Evolutionary conservation across 1,140 invertebrate genomes (phyloP), one percentile per base, ranked within the genome.

Genomic region (Brachionus rotundiformis): DNA sequence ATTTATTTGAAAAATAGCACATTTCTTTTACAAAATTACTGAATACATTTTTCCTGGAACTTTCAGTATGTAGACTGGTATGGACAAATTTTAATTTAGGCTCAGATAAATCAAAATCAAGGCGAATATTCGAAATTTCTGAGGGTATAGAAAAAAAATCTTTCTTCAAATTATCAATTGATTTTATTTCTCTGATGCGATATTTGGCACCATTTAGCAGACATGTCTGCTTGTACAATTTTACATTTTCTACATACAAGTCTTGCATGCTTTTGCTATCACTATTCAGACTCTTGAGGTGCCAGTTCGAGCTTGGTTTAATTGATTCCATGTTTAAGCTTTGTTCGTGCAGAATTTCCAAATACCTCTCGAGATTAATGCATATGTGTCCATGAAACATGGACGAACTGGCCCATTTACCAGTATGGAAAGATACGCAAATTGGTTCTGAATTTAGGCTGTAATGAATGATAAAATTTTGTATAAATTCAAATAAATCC

Each of bases 201-300:
- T 73, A 73, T 13, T 73, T 73, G 10, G 39, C 33, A 11, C 25
- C 36, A 5, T 44, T 13, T 6, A 39, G 7, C 23, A 73, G 4
- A 44, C 36, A 44, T 47, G 5, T 10, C 44, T 27, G 23, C 5
- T 27, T 41, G 44, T 73, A 73, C 23, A 5, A 25, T 11, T 44
- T 44, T 0, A 73, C 39, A 73, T 73, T 73, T 73, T 73, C 36
- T 11, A 73, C 44, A 44, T 73, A 73, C 68, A 73, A 73, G n/a
- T 44, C 36, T 25, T 44, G 8, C 5, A 44, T 47, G 23, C 3
- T 44, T 7, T 68, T n/a, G 10, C 16, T 36, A 25, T 73, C 13
- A 11, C 11, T 8, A 10, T 7, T 41, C 3, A 44, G 27, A 25
- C 13, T 73, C 44, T 73, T 44, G 2, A 73, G 0, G 7, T 0